Conservation (phyloP, 2,113 vertebrate genomes). For the Caretta caretta region DNA sequence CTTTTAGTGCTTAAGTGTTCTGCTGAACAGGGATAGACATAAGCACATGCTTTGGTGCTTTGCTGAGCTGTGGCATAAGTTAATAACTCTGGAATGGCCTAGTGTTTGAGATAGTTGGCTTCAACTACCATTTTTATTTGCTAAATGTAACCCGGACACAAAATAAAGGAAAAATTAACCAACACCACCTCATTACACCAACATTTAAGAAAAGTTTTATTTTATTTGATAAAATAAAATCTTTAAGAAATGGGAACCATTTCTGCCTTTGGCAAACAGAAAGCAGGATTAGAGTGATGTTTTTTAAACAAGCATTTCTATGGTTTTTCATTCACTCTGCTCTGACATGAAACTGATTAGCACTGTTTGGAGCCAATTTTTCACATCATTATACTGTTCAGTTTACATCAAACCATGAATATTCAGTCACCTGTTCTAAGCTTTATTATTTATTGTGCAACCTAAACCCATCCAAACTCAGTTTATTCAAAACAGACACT, state of each 20-base stretch:
- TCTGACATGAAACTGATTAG: background rate
- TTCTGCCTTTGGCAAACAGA: background rate
- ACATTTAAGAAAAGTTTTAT: background rate
- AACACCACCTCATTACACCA: background rate
- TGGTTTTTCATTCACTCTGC: background rate
- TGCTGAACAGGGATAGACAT: background rate
- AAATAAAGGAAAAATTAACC: background rate
- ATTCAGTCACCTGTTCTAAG: background rate
- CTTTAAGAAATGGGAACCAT: background rate
- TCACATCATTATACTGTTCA: background rate
- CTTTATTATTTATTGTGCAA: background rate
- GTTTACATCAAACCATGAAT: background rate
- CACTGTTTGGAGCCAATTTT: background rate
- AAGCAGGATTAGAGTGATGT: background rate
- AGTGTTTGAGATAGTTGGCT: background rate
- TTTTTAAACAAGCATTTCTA: background rate
- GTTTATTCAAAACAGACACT: background rate
- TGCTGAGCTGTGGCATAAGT: slow-evolving; percentile 1
- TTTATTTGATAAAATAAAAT: background rate
- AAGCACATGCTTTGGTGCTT: background rate
- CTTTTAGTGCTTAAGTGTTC: background rate
- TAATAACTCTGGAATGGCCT: background rate
- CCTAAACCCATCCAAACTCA: background rate
- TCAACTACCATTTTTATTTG: background rate
- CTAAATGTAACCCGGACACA: background rate